Base-by-base conservation (phyloP, 1,140 invertebrate species). In the Platyscapa corneri region DNA sequence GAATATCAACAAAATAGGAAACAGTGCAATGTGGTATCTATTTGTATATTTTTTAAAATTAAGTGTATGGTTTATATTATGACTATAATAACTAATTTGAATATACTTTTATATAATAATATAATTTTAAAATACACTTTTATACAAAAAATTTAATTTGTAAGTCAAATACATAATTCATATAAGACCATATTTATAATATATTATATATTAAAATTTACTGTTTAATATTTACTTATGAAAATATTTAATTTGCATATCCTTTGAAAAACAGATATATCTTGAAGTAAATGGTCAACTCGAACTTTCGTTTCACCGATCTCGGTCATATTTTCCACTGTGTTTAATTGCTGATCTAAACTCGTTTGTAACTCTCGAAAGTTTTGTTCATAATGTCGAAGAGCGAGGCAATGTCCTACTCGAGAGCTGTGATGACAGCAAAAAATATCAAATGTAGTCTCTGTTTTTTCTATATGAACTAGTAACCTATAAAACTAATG, bases 391-490 rank as follows among this genome's bases (percentile, higher is more conserved):
- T 99, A 99, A 89, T 96, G 96, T 89, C 98, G 94, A 88, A 99
- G 95, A 87, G 97, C 96, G 79, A 99, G 93, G 94, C 97, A 98
- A 90, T 98, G 97, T 87, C 96, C 96, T 88, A 99, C 94, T 91
- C 97, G 96, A 74, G 95, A 95, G 89, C 97, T 97, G 94, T 99
- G 98, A 89, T 97, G 95, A 32, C 95, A 95, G 98, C 98, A 99
- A 94, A 98, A 99, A 86, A 97, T 95, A 90, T 98, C 97, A 93
- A 99, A 99, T 79, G 97, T 97, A 88, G 95, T 95, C 93, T 98
- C 97, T 82, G 98, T 99, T 94, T 99, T 98, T 92, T 99, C 98
- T 88, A 99, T 94, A 94, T 99, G 98, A 49, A 98, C 96, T 70
- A 99, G 94, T 91, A 99, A 95, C 92, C 97, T 97, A 91, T 86